A percentile compares a stretch with the other conserved stretches of the same genome.
These are phyloP conservation scores for Nycticebus coucang DNA, from an alignment of 2,113 vertebrate species.

Conservation along the genomic window DNA sequence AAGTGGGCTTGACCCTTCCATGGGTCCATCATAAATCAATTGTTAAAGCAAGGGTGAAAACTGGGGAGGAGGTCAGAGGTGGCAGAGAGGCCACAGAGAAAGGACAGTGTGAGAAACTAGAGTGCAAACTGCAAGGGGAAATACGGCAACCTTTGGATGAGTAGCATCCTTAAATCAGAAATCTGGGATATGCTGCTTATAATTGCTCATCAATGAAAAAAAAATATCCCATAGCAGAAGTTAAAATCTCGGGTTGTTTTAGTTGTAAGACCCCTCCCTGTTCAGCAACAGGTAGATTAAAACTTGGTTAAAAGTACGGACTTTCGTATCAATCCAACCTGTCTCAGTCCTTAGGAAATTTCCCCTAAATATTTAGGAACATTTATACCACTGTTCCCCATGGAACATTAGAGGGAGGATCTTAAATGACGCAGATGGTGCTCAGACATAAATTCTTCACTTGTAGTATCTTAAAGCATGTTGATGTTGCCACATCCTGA, in stretches of 20 bases:
- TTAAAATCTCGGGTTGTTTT: background rate
- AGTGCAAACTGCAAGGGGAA: constrained; percentile 59
- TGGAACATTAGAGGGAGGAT: background rate
- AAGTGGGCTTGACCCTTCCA: constrained; percentile 90
- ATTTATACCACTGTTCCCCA: background rate
- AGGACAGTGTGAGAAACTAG: constrained; percentile 80
- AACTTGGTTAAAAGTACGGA: background rate
- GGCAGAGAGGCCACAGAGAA: constrained; percentile 86
- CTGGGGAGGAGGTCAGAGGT: constrained; percentile 89
- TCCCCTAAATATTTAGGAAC: background rate
- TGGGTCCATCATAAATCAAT: constrained; percentile 89
- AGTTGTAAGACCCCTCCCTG: background rate
- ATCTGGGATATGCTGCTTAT: background rate
- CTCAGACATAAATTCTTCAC: background rate
- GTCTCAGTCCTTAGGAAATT: background rate
- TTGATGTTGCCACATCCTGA: background rate
- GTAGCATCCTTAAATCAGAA: constrained; percentile 19
- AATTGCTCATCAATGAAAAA: background rate
- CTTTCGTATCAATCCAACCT: background rate
- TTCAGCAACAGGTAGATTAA: background rate
- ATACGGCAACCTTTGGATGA: background rate
- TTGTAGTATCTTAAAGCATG: background rate
- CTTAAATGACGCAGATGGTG: background rate
- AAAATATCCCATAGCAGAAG: background rate
- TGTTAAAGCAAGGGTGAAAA: constrained; percentile 89